Conservation (phyloP, 2,797 vertebrate genomes). For the Lacerta bilineata region DNA sequence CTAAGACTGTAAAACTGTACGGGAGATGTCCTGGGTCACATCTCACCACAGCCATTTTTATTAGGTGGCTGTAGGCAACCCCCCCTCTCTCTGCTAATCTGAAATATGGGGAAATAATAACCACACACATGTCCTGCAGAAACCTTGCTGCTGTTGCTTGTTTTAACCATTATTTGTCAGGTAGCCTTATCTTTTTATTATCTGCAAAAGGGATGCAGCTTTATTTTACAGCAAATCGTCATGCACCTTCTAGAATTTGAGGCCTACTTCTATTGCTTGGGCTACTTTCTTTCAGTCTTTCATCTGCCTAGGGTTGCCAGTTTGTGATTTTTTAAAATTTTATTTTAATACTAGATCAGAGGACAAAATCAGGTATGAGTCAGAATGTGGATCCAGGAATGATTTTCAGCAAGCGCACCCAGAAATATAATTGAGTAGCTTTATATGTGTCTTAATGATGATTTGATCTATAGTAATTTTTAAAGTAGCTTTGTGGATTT, state of each 20-base stretch:
- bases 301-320: neutral
- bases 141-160: neutral
- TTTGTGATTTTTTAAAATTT: neutral
- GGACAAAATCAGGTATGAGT: neutral
- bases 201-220: neutral
- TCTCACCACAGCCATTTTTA: neutral
- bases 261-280: neutral
- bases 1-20: neutral
- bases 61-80: neutral
- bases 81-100: neutral
- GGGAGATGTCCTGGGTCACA: slow-evolving; percentile 1
- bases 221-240: neutral
- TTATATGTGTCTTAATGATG: neutral
- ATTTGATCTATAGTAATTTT: neutral
- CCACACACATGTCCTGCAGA: neutral
- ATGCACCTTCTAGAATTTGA: neutral
- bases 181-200: neutral
- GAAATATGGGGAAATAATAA: neutral
- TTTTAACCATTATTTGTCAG: neutral
- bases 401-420: too few species aligned
- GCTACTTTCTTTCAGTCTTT: neutral
- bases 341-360: too few species aligned
- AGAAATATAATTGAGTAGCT: too few species aligned
- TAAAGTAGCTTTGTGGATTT: neutral
- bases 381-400: neutral